phyloP scores from a whole-genome alignment of 1,140 invertebrate species.

The Rhopalosiphum maidis region DNA sequence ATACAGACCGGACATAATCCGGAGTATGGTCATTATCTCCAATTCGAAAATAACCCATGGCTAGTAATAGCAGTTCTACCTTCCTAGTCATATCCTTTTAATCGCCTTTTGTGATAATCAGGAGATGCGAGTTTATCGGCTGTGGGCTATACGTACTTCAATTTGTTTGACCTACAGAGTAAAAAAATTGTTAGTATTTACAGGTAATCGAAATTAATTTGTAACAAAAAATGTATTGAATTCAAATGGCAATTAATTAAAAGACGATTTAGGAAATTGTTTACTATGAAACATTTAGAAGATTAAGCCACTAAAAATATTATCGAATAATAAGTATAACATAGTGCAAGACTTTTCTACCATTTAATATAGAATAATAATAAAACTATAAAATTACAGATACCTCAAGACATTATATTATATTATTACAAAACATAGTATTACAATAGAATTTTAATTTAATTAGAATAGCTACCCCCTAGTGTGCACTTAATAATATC shows the following conservation, averaged over 20 bases:
- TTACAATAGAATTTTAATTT: too few relatives aligned
- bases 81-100: neutral
- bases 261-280: neutral
- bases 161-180: neutral
- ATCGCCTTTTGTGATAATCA: neutral
- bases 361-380: neutral
- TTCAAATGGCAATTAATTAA: neutral
- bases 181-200: neutral
- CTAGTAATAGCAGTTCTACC: neutral
- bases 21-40: neutral
- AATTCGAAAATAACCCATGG: neutral
- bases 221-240: neutral
- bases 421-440: neutral
- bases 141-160: neutral
- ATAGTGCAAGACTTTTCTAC: neutral
- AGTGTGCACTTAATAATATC: neutral
- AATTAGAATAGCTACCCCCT: neutral
- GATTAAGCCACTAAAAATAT: neutral
- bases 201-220: neutral
- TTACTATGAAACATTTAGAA: neutral
- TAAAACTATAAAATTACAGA: neutral
- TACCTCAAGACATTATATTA: neutral
- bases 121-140: too few relatives aligned
- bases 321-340: neutral
- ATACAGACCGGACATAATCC: neutral